phyloP scores from a whole-genome alignment of 2,888 invertebrate genomes.

The Pterostichus madidus region DNA sequence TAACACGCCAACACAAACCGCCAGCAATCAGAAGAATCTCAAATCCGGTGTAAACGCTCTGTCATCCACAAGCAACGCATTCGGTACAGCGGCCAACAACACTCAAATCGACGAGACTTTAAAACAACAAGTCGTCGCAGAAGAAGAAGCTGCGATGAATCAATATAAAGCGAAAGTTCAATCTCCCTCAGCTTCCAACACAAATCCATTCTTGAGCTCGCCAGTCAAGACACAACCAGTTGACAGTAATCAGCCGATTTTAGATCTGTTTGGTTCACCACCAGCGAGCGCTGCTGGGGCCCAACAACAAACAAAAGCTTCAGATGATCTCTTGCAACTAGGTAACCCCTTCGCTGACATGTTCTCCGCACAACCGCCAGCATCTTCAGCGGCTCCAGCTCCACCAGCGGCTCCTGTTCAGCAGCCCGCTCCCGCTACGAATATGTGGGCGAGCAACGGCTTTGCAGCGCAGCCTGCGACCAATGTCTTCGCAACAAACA shows the following conservation, averaged over 20 bases:
- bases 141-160: constrained; percentile 97
- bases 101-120: constrained; percentile 91
- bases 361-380: constrained; percentile 73
- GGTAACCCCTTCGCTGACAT: constrained; percentile 95
- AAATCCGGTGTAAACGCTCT: constrained; percentile 93
- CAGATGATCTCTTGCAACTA: constrained; percentile 92
- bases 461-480: constrained; percentile 70
- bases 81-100: constrained; percentile 90
- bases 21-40: constrained; percentile 92
- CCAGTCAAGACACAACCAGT: constrained; percentile 76
- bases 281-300: constrained; percentile 76
- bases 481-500: constrained; percentile 72
- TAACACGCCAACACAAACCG: constrained; percentile 91
- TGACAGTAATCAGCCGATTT: constrained; percentile 80
- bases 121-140: constrained; percentile 93
- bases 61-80: constrained; percentile 92
- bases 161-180: constrained; percentile 95
- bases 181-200: constrained; percentile 85
- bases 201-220: constrained; percentile 92
- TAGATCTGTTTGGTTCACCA: constrained; percentile 89
- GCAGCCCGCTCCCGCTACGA: constrained; percentile 69
- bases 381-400: constrained; percentile 27
- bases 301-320: constrained; percentile 81
- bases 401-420: constrained; percentile 70
- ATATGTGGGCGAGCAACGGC: constrained; percentile 74